Conservation (phyloP, 2,113 vertebrate genomes). For the Elaphurus davidianus region DNA sequence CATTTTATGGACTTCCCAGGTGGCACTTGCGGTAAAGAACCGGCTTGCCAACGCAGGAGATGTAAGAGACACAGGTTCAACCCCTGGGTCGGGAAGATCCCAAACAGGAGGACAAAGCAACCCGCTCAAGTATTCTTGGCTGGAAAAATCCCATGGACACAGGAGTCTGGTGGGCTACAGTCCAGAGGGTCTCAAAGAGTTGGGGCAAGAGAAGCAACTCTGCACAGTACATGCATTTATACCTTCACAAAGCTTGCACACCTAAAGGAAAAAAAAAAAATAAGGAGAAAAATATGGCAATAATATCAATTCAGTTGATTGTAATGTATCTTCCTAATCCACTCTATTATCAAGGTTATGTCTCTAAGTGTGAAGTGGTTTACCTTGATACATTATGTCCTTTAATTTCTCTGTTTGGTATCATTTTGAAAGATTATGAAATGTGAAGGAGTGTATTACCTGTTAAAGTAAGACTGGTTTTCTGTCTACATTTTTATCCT, state of each 20-base stretch:
- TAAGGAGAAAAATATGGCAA: background rate
- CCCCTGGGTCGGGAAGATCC: background rate
- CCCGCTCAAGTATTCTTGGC: background rate
- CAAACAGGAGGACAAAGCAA: background rate
- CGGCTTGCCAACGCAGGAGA: background rate
- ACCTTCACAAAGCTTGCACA: background rate
- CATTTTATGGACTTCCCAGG: background rate
- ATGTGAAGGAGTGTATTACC: slow-evolving; percentile 58
- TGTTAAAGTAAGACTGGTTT: slow-evolving; percentile 70
- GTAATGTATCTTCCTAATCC: background rate
- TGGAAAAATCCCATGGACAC: background rate
- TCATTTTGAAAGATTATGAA: slow-evolving; percentile 37
- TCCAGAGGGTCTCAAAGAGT: background rate
- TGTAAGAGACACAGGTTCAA: background rate
- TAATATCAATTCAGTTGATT: background rate
- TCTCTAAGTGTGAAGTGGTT: background rate
- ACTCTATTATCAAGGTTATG: background rate
- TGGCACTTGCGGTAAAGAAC: background rate
- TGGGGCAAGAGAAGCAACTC: fast-evolving
- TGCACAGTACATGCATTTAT: background rate
- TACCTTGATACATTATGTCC: background rate
- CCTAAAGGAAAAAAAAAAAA: background rate
- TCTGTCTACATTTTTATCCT: slow-evolving; percentile 68
- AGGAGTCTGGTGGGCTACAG: background rate
- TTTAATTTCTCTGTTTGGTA: slow-evolving; percentile 22